These are phyloP conservation scores for Apodemia duryi DNA, from an alignment of 2,888 invertebrate species.

Conservation along the genomic window DNA sequence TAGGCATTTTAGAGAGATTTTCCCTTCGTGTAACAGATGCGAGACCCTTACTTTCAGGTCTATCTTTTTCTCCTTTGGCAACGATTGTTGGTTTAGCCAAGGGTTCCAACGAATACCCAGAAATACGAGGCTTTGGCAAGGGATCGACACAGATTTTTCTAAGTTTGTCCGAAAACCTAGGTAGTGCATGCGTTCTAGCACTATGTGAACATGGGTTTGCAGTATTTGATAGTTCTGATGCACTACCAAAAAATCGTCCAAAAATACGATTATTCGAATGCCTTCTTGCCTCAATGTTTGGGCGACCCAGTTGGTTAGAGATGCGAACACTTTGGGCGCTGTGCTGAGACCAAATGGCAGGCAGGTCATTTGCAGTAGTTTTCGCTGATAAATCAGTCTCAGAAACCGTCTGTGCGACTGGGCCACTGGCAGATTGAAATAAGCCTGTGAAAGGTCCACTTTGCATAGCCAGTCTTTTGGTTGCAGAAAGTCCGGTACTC, in stretches of 20 bases:
- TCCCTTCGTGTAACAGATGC: not conserved
- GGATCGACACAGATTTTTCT: not conserved
- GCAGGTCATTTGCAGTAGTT: not conserved
- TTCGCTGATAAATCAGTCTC: not conserved
- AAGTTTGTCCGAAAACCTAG: conserved; percentile 7
- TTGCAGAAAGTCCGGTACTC: not conserved
- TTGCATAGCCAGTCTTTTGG: not conserved
- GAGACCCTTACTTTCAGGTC: not conserved
- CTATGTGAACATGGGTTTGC: not conserved
- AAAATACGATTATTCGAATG: not conserved
- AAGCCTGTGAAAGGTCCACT: not conserved
- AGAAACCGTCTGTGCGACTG: no score
- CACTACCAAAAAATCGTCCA: conserved; percentile 15
- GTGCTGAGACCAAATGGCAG: not conserved
- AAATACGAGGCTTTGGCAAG: not conserved
- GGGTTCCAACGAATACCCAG: conserved; percentile 19
- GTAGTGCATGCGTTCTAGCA: not conserved
- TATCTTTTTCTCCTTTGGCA: conserved; percentile 14
- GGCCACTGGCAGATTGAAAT: not conserved
- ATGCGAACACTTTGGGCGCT: no score
- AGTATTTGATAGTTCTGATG: conserved; percentile 14
- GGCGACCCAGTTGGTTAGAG: not conserved
- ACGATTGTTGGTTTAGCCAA: conserved; percentile 18
- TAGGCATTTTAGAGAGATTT: not conserved
- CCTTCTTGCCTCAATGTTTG: not conserved